phyloP scores from a whole-genome alignment of 2,113 vertebrate species.

The Lasiurus borealis region DNA sequence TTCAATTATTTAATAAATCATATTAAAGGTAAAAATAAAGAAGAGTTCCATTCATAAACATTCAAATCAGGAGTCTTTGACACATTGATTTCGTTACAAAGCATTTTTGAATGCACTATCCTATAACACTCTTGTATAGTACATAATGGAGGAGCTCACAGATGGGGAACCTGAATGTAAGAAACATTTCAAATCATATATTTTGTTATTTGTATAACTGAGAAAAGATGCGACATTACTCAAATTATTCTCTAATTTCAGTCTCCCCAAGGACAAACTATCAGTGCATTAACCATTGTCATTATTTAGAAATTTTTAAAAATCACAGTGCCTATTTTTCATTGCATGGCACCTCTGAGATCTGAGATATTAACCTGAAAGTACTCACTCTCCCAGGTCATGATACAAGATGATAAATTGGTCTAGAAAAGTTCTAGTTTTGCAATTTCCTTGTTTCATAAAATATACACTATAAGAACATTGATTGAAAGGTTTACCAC shows the following conservation, averaged over 20 bases:
- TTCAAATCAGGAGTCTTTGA: not conserved
- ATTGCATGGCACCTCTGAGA: not conserved
- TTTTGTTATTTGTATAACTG: not conserved
- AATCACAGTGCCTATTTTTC: not conserved
- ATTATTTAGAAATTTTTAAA: not conserved
- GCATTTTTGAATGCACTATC: not conserved
- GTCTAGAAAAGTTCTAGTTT: conserved; percentile 26
- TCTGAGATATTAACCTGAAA: not conserved
- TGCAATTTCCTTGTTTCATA: not conserved
- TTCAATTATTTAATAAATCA: conserved; percentile 32
- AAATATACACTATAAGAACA: not conserved
- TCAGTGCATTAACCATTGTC: not conserved
- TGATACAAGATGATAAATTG: not conserved
- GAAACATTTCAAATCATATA: not conserved
- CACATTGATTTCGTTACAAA: conserved; percentile 32
- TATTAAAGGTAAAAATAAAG: not conserved
- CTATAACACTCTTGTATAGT: not conserved
- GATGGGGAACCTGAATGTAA: not conserved
- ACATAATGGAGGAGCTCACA: not conserved
- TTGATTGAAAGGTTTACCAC: not conserved
- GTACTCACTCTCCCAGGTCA: not conserved
- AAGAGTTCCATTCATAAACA: not conserved
- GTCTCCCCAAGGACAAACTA: not conserved
- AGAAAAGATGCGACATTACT: not conserved
- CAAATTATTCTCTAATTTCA: not conserved